These are phyloP conservation scores for Eretmocerus hayati DNA, from an alignment of 2,888 invertebrate species.

Conservation along the genomic window DNA sequence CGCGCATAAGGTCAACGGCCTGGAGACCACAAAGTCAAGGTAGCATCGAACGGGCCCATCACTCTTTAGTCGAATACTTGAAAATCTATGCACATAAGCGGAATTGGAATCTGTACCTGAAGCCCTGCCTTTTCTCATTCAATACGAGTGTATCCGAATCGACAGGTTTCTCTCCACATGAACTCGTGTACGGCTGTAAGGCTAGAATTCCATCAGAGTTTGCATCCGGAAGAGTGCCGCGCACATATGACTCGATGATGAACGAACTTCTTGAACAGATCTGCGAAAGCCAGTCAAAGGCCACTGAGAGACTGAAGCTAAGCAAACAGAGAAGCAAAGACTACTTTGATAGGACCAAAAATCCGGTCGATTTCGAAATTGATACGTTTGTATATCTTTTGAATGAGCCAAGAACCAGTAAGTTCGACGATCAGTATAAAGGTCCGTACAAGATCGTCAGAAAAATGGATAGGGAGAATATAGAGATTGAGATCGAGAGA, in stretches of 20 bases:
- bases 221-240: neutral
- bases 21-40: too few relatives aligned
- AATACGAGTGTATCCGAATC: too few relatives aligned
- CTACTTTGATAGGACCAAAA: neutral
- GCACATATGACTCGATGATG: neutral
- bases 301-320: neutral
- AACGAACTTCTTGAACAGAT: neutral
- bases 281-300: neutral
- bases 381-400: neutral
- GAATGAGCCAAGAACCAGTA: neutral
- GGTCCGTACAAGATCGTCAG: neutral
- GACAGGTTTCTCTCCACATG: constrained; percentile 7
- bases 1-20: too few relatives aligned
- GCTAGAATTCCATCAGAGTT: constrained; percentile 2
- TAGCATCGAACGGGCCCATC: too few relatives aligned
- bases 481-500: neutral
- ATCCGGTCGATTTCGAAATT: neutral
- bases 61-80: too few relatives aligned
- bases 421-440: neutral
- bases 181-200: constrained; percentile 1
- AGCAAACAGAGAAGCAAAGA: neutral
- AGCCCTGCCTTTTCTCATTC: too few relatives aligned
- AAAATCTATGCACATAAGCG: too few relatives aligned
- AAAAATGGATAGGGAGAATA: neutral
- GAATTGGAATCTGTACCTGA: too few relatives aligned